Evolutionary conservation across 2,888 invertebrate species (phyloP).

Genomic region (Idaea biselata): DNA sequence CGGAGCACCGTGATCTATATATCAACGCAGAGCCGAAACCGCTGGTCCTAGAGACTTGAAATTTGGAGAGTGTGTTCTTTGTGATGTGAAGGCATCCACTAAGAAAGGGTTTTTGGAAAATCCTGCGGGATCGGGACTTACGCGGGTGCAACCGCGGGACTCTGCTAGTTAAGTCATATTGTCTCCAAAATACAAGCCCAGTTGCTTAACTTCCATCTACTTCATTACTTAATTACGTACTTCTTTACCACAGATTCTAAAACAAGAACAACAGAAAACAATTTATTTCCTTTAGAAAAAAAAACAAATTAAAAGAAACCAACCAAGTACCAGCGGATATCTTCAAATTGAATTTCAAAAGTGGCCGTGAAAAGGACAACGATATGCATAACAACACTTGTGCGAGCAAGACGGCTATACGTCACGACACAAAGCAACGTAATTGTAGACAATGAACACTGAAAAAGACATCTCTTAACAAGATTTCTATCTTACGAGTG

Average conservation of each 20-base stretch:
- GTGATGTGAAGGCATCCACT: no score
- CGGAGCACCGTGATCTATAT: no score
- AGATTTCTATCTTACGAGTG: conserved; percentile 73
- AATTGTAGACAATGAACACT: conserved; percentile 78
- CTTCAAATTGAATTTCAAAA: conserved; percentile 66
- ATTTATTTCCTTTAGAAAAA: conserved; percentile 25
- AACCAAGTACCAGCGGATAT: conserved; percentile 54
- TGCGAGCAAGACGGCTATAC: conserved; percentile 43
- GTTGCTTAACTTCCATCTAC: no score
- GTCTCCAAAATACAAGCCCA: background rate
- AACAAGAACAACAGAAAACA: conserved; percentile 21
- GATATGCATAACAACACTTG: conserved; percentile 25
- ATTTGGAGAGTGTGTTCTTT: no score
- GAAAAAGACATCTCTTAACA: conserved; percentile 79
- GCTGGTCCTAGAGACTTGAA: no score
- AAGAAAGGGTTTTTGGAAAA: no score
- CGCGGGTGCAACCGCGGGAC: no score
- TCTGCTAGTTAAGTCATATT: background rate
- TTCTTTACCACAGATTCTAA: background rate
- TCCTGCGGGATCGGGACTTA: no score
- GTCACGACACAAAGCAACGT: conserved; percentile 68
- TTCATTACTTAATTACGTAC: background rate
- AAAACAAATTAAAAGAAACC: conserved; percentile 48
- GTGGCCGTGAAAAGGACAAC: conserved; percentile 44
- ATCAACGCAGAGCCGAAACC: no score